Evolutionary conservation across 2,888 invertebrate genomes (phyloP), one percentile per base, ranked within the genome.

Genomic region (Eudemis profundana): DNA sequence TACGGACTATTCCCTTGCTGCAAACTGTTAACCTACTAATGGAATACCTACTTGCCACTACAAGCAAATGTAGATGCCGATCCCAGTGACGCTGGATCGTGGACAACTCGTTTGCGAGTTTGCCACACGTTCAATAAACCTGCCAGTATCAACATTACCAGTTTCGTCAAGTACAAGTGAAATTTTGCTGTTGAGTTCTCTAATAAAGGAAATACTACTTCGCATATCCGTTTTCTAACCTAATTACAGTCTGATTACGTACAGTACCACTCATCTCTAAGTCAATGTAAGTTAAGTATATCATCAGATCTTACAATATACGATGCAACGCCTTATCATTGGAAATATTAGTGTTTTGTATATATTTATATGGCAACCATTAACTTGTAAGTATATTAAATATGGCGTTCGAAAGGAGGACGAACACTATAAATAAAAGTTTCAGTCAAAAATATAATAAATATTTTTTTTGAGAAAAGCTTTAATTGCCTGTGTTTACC

Each of bases 1-100:
- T 8, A 49, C 23, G 54, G 17, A 27, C 27, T 27, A 7, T 33
- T 33, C 12, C 40, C 12, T 27, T 27, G 14, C 54, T 12, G 17
- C n/a, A 42, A 29, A 29, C 23, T 17, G 54, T 29, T 56, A 44
- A 56, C 56, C 56, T 44, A 56, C 56, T 56, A 29, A 56, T 29
- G n/a, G 15, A 19, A 19, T 44, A 56, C 33, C 8, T 33, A 33
- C 42, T 56, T 29, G 56, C 29, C 29, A n/a, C 21, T 17, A 40
- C 40, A 23, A 54, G 23, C 15, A 56, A 56, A 42, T 29, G 27
- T 17, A 33, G 33, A 33, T 27, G 42, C 42, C 17, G 44, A 42
- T 42, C 5, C 33, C n/a, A 44, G n/a, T 56, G 42, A 27, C 54
- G 15, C 54, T 23, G 23, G 7, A 23, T 53, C 40, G 15, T 54